Evolutionary conservation across 2,888 invertebrate species (phyloP).

Genomic region (Entomobrya proxima): DNA sequence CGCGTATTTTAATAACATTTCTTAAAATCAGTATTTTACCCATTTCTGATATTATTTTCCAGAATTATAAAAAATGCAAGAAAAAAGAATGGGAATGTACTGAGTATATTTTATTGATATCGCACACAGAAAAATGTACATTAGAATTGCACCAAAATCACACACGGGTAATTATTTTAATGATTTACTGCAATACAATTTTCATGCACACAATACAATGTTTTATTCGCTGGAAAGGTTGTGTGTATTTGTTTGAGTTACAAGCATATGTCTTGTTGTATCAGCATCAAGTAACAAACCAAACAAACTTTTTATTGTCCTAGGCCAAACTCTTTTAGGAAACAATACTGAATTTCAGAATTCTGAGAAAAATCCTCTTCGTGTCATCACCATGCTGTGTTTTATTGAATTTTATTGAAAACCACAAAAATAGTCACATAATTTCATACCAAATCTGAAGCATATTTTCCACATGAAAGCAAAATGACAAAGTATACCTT

Average conservation of each 20-base stretch:
- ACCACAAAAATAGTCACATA: constrained; percentile 48
- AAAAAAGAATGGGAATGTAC: too few species aligned
- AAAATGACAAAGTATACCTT: constrained; percentile 33
- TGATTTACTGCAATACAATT: too few species aligned
- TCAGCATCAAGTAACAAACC: neutral
- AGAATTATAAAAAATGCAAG: too few species aligned
- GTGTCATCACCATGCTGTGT: neutral
- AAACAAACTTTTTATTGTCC: constrained; percentile 37
- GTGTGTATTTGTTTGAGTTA: too few species aligned
- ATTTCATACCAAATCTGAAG: constrained; percentile 3
- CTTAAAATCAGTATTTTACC: neutral
- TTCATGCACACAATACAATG: too few species aligned
- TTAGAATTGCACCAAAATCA: too few species aligned
- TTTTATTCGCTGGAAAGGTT: too few species aligned
- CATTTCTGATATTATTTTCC: too few species aligned
- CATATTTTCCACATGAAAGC: constrained; percentile 52
- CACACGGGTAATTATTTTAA: too few species aligned
- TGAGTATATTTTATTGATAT: too few species aligned
- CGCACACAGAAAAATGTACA: too few species aligned
- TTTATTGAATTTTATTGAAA: constrained; percentile 34
- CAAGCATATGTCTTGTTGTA: neutral
- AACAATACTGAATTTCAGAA: neutral
- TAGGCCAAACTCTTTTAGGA: neutral
- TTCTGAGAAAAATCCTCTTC: neutral
- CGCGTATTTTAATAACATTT: neutral